Evolutionary conservation across 2,113 vertebrate species (phyloP), one percentile per base, ranked within the genome.

Genomic region (Motacilla alba): DNA sequence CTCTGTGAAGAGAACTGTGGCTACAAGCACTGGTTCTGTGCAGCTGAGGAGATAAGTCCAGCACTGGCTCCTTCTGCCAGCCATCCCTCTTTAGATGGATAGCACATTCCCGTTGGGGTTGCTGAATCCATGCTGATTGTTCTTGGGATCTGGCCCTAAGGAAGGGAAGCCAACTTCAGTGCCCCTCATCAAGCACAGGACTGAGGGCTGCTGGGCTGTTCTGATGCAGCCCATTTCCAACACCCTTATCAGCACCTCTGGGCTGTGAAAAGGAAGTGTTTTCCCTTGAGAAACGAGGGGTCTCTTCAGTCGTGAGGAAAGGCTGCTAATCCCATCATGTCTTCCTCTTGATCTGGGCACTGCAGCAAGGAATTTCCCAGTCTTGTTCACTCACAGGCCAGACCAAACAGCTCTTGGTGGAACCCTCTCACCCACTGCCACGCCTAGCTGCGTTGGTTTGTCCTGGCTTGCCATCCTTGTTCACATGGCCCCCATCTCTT

Each of bases 21-120:
- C 53, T 55, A 8, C 53, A 31, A 20, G 33, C 35, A 30, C 8
- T 15, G 26, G 43, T 23, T 78, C 68, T 43, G 39, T 78, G 74
- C 33, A 75, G 60, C 49, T 31, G 56, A 82, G 39, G 47, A 68
- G 63, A 17, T 33, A 24, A 82, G 9, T n/a, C n/a, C 20, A 7
- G 19, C 24, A 5, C 49, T 59, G 19, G n/a, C 41, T 79, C 41
- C 75, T 74, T 50, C 58, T 83, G 60, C 31, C 2, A 1, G 5
- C 35, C 49, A 15, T 30, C 6, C 23, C 39, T n/a, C 26, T 58
- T 67, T 16, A 30, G 23, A 20, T 19, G 33, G 47, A 69, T 56
- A 67, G 20, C 2, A 2, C 16, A 0, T 27, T 73, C 35, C 64
- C 44, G 0, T 2, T 28, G 56, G 33, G 30, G 30, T 2, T 68